Conservation (phyloP, 2,113 vertebrate species). For the Silurus asotus region DNA sequence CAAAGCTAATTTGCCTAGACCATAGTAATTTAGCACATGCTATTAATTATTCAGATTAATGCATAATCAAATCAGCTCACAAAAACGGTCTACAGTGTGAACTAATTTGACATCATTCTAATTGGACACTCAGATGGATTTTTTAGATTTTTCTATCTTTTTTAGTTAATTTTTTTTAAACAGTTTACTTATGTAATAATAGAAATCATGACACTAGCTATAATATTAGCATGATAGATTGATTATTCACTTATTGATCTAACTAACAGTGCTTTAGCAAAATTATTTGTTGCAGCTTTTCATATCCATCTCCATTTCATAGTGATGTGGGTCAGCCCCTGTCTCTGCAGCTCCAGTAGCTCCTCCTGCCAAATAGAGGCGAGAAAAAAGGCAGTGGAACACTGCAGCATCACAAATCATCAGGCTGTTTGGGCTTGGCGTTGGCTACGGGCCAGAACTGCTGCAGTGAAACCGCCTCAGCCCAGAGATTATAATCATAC, state of each 20-base stretch:
- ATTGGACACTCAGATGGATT: background rate
- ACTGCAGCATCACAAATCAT: constrained; percentile 52
- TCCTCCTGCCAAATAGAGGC: constrained; percentile 17
- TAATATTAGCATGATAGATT: background rate
- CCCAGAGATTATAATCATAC: constrained; percentile 51
- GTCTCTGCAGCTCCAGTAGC: constrained; percentile 16
- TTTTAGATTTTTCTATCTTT: background rate
- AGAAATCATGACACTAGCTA: background rate
- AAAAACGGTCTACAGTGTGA: background rate
- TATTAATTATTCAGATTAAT: background rate
- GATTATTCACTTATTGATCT: background rate
- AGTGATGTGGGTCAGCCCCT: constrained; percentile 27
- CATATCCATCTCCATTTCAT: constrained; percentile 29
- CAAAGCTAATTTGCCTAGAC: background rate
- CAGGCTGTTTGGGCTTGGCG: constrained; percentile 37
- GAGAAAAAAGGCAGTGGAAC: constrained; percentile 38
- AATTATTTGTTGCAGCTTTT: constrained; percentile 13
- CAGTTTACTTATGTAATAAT: background rate
- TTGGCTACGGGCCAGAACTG: constrained; percentile 40
- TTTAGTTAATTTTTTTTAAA: background rate
- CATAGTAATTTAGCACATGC: background rate
- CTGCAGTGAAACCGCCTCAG: constrained; percentile 46
- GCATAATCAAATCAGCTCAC: background rate
- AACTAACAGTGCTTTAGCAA: background rate
- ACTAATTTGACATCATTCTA: background rate